These are phyloP conservation scores for Remorina albescens DNA, from an alignment of 2,797 vertebrate genomes.

Conservation along the genomic window DNA sequence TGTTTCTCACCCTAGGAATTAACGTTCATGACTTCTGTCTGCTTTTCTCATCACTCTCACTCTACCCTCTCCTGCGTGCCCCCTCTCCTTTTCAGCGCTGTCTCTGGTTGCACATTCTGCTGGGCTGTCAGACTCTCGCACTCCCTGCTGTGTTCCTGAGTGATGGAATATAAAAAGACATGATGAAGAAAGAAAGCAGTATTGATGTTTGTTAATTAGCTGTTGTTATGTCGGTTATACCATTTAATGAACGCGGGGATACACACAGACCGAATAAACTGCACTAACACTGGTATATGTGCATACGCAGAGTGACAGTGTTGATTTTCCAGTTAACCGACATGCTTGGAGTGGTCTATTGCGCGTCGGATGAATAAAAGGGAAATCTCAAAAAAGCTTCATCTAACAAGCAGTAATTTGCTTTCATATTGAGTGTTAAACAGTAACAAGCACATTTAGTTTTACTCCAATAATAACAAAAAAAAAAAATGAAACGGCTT, in stretches of 20 bases:
- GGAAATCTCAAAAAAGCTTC: slow-evolving; percentile 22
- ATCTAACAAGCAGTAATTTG: slow-evolving; percentile 39
- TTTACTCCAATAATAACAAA: slow-evolving; percentile 2
- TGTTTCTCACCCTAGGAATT: slow-evolving; percentile 44
- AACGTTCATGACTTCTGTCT: slow-evolving; percentile 33
- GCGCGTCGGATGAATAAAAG: slow-evolving; percentile 28
- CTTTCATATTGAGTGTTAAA: slow-evolving; percentile 18
- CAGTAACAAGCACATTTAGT: neutral
- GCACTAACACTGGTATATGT: slow-evolving; percentile 4
- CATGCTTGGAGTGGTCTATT: slow-evolving; percentile 37
- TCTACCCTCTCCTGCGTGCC: neutral
- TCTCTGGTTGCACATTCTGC: slow-evolving; percentile 14
- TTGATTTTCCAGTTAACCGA: slow-evolving; percentile 39
- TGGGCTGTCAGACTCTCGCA: slow-evolving; percentile 17
- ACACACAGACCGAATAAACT: neutral
- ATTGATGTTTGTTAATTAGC: slow-evolving; percentile 44
- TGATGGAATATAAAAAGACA: neutral
- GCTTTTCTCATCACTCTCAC: slow-evolving; percentile 30
- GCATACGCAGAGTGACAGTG: slow-evolving; percentile 4
- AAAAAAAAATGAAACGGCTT: slow-evolving; percentile 12
- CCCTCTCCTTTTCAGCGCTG: neutral
- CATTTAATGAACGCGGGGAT: slow-evolving; percentile 29
- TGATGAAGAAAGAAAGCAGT: slow-evolving; percentile 23
- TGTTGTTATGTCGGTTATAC: slow-evolving; percentile 33
- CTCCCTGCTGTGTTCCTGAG: neutral